These are phyloP conservation scores for Brachyptera putata DNA, from an alignment of 2,888 invertebrate genomes.

Conservation along the genomic window DNA sequence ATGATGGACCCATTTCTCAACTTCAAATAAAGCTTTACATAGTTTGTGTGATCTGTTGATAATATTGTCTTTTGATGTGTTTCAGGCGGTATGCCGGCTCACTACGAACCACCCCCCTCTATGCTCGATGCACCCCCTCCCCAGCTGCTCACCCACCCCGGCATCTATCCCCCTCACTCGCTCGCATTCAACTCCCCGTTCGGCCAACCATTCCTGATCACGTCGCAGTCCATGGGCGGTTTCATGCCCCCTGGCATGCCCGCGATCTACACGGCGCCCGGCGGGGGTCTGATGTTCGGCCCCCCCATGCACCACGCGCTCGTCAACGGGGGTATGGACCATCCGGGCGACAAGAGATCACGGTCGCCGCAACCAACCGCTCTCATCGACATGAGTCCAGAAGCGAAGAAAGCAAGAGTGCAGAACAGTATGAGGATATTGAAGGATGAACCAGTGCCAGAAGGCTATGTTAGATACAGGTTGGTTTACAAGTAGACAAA, in stretches of 20 bases:
- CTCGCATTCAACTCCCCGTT: conserved; percentile 42
- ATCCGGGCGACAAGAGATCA: conserved; percentile 43
- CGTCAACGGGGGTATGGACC: conserved; percentile 21
- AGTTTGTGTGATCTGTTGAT: too few species aligned
- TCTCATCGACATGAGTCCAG: conserved; percentile 47
- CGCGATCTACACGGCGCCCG: conserved; percentile 42
- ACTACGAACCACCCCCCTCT: too few species aligned
- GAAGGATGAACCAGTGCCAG: conserved; percentile 86
- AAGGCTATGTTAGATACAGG: conserved; percentile 81
- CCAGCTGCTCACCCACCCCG: conserved; percentile 24
- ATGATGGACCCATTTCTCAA: too few species aligned
- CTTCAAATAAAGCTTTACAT: too few species aligned
- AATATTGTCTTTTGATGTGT: too few species aligned
- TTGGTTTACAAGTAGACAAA: conserved; percentile 34
- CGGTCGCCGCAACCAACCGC: conserved; percentile 44
- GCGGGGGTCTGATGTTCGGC: conserved; percentile 47
- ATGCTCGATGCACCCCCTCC: conserved; percentile 3
- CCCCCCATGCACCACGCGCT: conserved; percentile 24
- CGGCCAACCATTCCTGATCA: conserved; percentile 48
- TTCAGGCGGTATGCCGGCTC: conserved; percentile 22
- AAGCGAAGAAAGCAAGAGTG: conserved; percentile 59
- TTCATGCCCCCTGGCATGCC: conserved; percentile 50
- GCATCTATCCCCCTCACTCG: conserved; percentile 36
- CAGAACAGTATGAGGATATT: conserved; percentile 69
- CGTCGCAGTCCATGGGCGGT: conserved; percentile 46